These are phyloP conservation scores for Drosophila limbata DNA, from an alignment of 2,888 invertebrate genomes.

Conservation along the genomic window DNA sequence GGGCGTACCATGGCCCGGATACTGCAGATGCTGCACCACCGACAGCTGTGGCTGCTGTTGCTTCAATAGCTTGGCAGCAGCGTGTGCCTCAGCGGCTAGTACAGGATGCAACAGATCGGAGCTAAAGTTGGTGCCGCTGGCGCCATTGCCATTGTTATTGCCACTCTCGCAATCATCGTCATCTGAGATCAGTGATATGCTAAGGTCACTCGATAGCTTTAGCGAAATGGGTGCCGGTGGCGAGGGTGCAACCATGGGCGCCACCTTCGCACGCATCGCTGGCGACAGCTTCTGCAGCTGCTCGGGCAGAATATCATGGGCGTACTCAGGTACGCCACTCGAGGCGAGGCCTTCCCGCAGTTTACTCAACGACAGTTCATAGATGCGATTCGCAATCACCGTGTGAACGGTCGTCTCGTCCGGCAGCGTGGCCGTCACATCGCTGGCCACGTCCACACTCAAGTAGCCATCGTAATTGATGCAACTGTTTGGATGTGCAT, in stretches of 20 bases:
- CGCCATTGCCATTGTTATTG: conserved; percentile 33
- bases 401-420: conserved; percentile 84
- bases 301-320: conserved; percentile 67
- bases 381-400: conserved; percentile 84
- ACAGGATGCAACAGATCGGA: conserved; percentile 50
- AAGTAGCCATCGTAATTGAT: conserved; percentile 42
- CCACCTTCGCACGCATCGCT: conserved; percentile 68
- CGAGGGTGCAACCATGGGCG: conserved; percentile 68
- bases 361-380: conserved; percentile 83
- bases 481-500: conserved; percentile 17
- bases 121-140: conserved; percentile 11
- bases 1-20: conserved; percentile 60
- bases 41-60: conserved; percentile 77
- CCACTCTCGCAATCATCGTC: conserved; percentile 78
- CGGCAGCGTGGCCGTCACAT: conserved; percentile 67
- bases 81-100: conserved; percentile 50
- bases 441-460: conserved; percentile 57
- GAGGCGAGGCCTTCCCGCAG: conserved; percentile 83
- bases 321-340: conserved; percentile 80
- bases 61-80: conserved; percentile 72
- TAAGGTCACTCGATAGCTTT: conserved; percentile 82
- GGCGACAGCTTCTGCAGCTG: conserved; percentile 71
- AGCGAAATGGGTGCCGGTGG: conserved; percentile 80
- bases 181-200: conserved; percentile 84
- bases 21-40: conserved; percentile 74